These are phyloP conservation scores for Tanytarsus gracilentus DNA, from an alignment of 2,888 invertebrate species.

Conservation along the genomic window DNA sequence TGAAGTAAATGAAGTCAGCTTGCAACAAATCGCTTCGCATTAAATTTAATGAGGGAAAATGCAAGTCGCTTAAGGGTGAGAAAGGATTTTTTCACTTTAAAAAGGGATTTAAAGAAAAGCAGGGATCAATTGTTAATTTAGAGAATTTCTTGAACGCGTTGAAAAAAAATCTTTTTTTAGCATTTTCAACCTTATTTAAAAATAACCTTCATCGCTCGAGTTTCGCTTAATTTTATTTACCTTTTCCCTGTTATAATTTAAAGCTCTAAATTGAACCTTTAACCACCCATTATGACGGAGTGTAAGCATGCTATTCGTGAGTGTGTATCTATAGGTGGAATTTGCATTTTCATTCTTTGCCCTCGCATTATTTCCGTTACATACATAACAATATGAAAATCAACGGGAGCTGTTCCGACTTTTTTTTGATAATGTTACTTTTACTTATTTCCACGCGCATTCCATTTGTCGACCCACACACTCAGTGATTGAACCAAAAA, in stretches of 20 bases:
- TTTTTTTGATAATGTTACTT: conserved; percentile 5
- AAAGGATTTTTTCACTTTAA: not conserved
- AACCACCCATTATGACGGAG: too few species aligned
- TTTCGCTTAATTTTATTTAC: too few species aligned
- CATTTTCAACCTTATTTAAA: too few species aligned
- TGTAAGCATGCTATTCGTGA: too few species aligned
- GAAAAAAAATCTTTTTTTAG: too few species aligned
- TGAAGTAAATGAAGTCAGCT: conserved; percentile 10
- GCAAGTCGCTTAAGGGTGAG: not conserved
- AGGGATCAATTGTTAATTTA: too few species aligned
- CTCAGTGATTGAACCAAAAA: not conserved
- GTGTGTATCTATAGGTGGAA: too few species aligned
- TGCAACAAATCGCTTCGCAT: conserved; percentile 26
- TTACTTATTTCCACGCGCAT: not conserved
- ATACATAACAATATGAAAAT: not conserved
- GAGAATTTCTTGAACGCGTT: too few species aligned
- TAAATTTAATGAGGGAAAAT: conserved; percentile 19
- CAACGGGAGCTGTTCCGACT: conserved; percentile 8
- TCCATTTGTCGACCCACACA: not conserved
- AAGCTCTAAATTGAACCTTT: too few species aligned
- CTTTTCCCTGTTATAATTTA: too few species aligned
- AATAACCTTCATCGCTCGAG: too few species aligned
- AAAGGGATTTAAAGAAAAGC: not conserved
- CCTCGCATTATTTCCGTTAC: not conserved
- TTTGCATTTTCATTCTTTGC: too few species aligned